These are phyloP conservation scores for Rhipidura dahli DNA, from an alignment of 2,113 vertebrate species.

Conservation along the genomic window DNA sequence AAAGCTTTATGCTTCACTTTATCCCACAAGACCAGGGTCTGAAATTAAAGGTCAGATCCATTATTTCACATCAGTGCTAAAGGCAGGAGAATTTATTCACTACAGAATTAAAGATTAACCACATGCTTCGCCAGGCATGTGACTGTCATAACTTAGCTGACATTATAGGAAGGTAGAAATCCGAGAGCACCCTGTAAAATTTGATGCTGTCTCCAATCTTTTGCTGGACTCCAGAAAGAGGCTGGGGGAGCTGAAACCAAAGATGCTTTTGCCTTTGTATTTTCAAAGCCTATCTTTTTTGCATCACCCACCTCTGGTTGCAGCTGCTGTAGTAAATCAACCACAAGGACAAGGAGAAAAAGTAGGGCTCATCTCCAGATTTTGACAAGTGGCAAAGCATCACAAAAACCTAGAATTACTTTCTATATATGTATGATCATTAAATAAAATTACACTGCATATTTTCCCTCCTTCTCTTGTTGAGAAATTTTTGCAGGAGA, in stretches of 20 bases:
- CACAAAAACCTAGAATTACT: not conserved
- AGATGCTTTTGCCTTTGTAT: not conserved
- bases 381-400: not conserved
- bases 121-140: not conserved
- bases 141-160: slow-evolving; percentile 19
- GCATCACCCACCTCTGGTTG: not conserved
- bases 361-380: not conserved
- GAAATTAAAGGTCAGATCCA: slow-evolving; percentile 65
- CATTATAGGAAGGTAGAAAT: not conserved
- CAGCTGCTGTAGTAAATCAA: not conserved
- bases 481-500: no score
- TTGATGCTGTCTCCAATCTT: not conserved
- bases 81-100: slow-evolving; percentile 51
- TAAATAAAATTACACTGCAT: not conserved
- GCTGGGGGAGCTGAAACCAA: not conserved
- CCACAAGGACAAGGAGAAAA: not conserved
- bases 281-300: not conserved
- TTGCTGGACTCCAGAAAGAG: not conserved
- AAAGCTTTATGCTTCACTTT: slow-evolving; percentile 23
- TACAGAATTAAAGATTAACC: slow-evolving; percentile 56
- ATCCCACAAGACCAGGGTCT: slow-evolving; percentile 19
- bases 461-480: not conserved
- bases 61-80: slow-evolving; percentile 51
- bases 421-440: not conserved
- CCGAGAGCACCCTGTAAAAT: not conserved